Percentiles rank a stretch among this genome's conserved stretches.
Evolutionary conservation across 2,113 vertebrate species (phyloP).

Genomic region (Dipodomys merriami): DNA sequence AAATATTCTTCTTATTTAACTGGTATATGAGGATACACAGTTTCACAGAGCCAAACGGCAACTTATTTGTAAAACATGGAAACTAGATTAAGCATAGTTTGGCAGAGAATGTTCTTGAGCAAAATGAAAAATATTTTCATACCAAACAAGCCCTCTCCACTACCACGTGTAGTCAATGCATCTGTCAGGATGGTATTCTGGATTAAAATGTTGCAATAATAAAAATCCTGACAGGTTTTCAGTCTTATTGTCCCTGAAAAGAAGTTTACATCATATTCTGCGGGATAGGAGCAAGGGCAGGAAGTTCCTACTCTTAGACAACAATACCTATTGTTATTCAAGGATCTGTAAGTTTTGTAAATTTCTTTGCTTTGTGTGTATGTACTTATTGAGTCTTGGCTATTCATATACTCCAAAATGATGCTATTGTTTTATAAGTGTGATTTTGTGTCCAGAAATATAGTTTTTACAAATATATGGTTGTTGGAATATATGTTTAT

Average conservation of each 20-base stretch:
- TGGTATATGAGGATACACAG: neutral
- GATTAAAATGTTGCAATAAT: slow-evolving; percentile 41
- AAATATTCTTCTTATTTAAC: slow-evolving; percentile 49
- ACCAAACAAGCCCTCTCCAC: slow-evolving; percentile 41
- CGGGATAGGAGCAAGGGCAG: neutral
- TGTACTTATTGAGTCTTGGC: neutral
- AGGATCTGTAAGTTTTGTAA: neutral
- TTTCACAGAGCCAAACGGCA: slow-evolving; percentile 57
- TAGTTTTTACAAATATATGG: neutral
- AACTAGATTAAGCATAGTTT: slow-evolving; percentile 58
- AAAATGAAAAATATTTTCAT: slow-evolving; percentile 70
- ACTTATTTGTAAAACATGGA: slow-evolving; percentile 50
- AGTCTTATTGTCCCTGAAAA: slow-evolving; percentile 61
- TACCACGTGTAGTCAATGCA: slow-evolving; percentile 56
- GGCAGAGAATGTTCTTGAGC: slow-evolving; percentile 59
- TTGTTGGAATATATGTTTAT: neutral
- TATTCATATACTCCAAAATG: neutral
- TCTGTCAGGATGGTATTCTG: slow-evolving; percentile 49
- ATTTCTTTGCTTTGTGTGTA: neutral
- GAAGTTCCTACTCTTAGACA: neutral
- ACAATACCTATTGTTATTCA: neutral
- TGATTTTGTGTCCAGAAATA: slow-evolving; percentile 21
- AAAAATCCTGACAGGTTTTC: slow-evolving; percentile 54
- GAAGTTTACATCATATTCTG: slow-evolving; percentile 12
- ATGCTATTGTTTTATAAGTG: neutral